Percentiles rank a stretch among this genome's conserved stretches.
Conservation (phyloP, 2,113 vertebrate genomes). For the Albula glossodonta region DNA sequence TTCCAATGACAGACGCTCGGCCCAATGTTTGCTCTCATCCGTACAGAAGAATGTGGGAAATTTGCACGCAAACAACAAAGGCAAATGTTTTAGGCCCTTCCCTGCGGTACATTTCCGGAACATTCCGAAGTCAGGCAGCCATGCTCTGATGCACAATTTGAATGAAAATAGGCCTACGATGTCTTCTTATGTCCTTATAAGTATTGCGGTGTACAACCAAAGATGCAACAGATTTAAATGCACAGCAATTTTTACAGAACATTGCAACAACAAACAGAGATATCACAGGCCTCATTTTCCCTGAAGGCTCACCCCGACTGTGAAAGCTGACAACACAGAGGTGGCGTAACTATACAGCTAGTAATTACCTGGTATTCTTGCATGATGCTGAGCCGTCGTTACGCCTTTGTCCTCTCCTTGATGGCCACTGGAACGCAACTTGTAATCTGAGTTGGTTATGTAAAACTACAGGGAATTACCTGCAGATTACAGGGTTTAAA, state of each 20-base stretch:
- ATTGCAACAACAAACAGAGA: neutral
- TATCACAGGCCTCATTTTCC: neutral
- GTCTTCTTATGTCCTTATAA: no score
- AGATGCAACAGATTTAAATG: neutral
- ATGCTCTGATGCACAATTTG: no score
- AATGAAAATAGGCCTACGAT: no score
- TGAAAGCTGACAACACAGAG: neutral
- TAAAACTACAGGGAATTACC: slow-evolving; percentile 31
- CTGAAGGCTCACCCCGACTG: neutral
- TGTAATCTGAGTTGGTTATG: neutral
- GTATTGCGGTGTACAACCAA: neutral
- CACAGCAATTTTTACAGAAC: neutral
- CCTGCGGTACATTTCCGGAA: neutral
- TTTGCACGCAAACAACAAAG: neutral
- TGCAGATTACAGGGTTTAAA: slow-evolving; percentile 54
- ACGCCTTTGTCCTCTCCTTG: slow-evolving; percentile 33
- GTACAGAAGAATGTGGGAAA: neutral
- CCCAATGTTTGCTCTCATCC: neutral
- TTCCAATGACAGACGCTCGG: no score
- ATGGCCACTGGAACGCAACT: slow-evolving; percentile 11
- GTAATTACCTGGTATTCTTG: slow-evolving; percentile 51
- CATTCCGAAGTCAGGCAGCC: neutral
- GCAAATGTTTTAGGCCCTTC: neutral
- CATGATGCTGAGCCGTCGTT: slow-evolving; percentile 44
- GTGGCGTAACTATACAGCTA: neutral